phyloP scores from a whole-genome alignment of 2,888 invertebrate species.

The Kuschelorhynchus macadamiae region DNA sequence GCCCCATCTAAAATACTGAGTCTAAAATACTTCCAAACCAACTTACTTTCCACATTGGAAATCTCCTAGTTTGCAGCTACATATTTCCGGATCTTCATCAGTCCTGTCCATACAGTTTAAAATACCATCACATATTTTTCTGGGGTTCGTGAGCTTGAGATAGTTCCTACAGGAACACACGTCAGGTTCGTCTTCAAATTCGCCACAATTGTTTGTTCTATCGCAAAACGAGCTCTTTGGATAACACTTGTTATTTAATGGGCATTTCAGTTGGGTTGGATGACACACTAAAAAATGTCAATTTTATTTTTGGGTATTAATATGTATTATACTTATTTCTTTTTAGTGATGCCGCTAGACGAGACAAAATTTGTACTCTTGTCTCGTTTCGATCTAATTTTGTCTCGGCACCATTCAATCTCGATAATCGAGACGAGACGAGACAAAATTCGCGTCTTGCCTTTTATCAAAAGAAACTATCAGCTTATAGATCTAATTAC shows the following conservation, averaged over 20 bases:
- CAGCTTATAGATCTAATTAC: no score
- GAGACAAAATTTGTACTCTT: no score
- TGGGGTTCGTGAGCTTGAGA: conserved; percentile 77
- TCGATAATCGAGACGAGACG: no score
- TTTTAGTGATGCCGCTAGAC: neutral
- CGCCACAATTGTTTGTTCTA: conserved; percentile 77
- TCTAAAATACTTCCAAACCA: no score
- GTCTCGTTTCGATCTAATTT: no score
- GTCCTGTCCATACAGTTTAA: conserved; percentile 83
- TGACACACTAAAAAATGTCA: conserved; percentile 76
- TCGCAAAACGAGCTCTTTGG: conserved; percentile 80
- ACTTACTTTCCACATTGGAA: conserved; percentile 72
- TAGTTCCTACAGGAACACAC: conserved; percentile 78
- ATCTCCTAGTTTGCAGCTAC: conserved; percentile 73
- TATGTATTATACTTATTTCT: neutral
- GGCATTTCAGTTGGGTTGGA: conserved; percentile 77
- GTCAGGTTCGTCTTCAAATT: conserved; percentile 80
- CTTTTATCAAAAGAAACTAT: no score
- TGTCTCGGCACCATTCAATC: no score
- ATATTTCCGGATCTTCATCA: conserved; percentile 79
- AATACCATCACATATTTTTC: conserved; percentile 82
- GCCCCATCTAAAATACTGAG: no score
- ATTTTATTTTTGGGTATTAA: neutral
- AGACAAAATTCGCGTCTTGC: no score
- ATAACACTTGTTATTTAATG: conserved; percentile 78